These are phyloP conservation scores for Apotomis capreana DNA, from an alignment of 2,888 invertebrate genomes.

Conservation along the genomic window DNA sequence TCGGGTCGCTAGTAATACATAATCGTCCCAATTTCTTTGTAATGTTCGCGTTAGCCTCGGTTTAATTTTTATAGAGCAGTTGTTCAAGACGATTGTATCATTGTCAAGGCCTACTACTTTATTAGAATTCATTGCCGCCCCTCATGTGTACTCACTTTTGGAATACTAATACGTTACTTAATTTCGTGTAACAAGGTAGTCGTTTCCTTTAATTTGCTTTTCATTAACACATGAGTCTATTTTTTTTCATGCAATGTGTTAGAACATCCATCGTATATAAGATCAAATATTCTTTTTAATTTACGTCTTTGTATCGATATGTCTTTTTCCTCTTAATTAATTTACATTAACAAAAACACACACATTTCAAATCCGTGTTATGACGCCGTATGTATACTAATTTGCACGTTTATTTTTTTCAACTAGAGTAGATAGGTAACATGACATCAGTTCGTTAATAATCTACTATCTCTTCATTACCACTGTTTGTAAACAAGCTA, in stretches of 20 bases:
- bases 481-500: background rate
- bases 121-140: constrained; percentile 75
- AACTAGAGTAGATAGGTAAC: background rate
- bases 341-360: background rate
- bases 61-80: constrained; percentile 60
- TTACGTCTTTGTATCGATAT: background rate
- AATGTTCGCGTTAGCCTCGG: constrained; percentile 21
- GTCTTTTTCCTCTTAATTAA: background rate
- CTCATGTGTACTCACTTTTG: constrained; percentile 68
- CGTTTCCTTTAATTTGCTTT: constrained; percentile 32
- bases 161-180: constrained; percentile 69
- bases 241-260: no score
- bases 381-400: background rate
- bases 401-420: background rate
- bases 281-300: background rate
- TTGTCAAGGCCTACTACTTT: constrained; percentile 75
- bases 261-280: background rate
- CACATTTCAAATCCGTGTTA: background rate
- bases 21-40: constrained; percentile 13
- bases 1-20: background rate
- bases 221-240: background rate
- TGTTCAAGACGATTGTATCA: constrained; percentile 70
- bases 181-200: constrained; percentile 56
- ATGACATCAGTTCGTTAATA: constrained; percentile 5
- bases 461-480: constrained; percentile 4